Conservation (phyloP, 2,797 vertebrate species). For the Pangasius djambal region DNA sequence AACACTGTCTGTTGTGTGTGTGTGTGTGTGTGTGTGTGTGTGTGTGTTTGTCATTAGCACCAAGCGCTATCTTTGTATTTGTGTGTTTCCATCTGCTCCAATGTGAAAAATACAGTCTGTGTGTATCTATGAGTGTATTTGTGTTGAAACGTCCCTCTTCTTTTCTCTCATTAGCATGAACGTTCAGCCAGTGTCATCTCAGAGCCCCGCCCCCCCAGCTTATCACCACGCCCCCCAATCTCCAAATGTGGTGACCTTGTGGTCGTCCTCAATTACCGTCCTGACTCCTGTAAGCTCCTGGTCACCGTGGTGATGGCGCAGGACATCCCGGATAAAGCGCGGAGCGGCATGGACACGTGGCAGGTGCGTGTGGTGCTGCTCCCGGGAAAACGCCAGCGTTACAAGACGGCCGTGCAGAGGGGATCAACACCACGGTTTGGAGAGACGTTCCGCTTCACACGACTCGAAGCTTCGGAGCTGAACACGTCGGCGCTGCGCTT, state of each 20-base stretch:
- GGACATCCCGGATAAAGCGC: slow-evolving; percentile 88
- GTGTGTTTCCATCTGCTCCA: slow-evolving; percentile 5
- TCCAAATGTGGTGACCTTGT: slow-evolving; percentile 89
- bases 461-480: slow-evolving; percentile 81
- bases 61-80: background rate
- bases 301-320: slow-evolving; percentile 82
- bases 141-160: background rate
- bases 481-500: slow-evolving; percentile 82
- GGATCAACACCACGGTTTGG: slow-evolving; percentile 83
- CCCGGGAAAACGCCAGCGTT: slow-evolving; percentile 89
- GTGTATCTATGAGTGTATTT: background rate
- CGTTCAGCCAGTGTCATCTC: slow-evolving; percentile 68
- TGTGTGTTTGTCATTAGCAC: background rate
- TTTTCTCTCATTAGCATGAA: slow-evolving; percentile 36
- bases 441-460: slow-evolving; percentile 86
- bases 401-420: slow-evolving; percentile 84
- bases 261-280: slow-evolving; percentile 81
- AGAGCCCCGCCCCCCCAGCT: slow-evolving; percentile 54
- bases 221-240: slow-evolving; percentile 72
- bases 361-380: slow-evolving; percentile 90
- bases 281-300: slow-evolving; percentile 79
- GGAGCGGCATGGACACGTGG: slow-evolving; percentile 88
- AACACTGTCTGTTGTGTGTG: slow-evolving; percentile 2
- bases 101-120: background rate
- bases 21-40: slow-evolving; percentile 12